Percentiles rank a stretch among this genome's conserved stretches.
Conservation (phyloP, 2,888 invertebrate genomes). For the Harmothoe impar region DNA sequence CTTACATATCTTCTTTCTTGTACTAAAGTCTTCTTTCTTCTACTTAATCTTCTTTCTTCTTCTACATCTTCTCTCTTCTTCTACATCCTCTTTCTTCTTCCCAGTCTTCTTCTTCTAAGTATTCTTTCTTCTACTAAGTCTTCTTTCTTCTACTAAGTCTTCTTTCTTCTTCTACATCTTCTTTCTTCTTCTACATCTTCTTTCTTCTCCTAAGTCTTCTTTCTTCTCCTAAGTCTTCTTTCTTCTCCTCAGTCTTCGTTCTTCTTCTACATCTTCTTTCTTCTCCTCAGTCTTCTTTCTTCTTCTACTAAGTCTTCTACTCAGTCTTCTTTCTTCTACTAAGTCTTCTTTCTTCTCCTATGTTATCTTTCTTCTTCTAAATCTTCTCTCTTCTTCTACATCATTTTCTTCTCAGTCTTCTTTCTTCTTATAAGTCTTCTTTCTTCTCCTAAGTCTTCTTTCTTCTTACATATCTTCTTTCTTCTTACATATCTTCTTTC, state of each 20-base stretch:
- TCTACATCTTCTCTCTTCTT: no score
- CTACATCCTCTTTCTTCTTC: no score
- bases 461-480: no score
- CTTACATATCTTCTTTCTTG: slow-evolving; percentile 18
- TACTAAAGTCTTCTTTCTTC: slow-evolving; percentile 28
- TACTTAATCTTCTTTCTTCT: slow-evolving; percentile 4
- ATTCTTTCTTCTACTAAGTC: not conserved
- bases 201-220: no score
- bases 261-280: slow-evolving; percentile 8
- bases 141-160: slow-evolving; percentile 28
- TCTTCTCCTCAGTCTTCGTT: no score
- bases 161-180: no score
- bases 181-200: no score
- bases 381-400: slow-evolving; percentile 18
- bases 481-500: no score
- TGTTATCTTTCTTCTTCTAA: slow-evolving; percentile 1
- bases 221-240: not conserved
- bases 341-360: not conserved
- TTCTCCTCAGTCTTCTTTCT: slow-evolving; percentile 23
- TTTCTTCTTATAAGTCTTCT: no score
- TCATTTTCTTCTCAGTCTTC: slow-evolving; percentile 38
- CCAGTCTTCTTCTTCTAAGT: not conserved
- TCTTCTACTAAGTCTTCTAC: not conserved
- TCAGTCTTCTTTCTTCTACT: slow-evolving; percentile 4
- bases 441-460: no score